Conservation (phyloP, 2,888 invertebrate genomes). For the Tenthredo amoena region DNA sequence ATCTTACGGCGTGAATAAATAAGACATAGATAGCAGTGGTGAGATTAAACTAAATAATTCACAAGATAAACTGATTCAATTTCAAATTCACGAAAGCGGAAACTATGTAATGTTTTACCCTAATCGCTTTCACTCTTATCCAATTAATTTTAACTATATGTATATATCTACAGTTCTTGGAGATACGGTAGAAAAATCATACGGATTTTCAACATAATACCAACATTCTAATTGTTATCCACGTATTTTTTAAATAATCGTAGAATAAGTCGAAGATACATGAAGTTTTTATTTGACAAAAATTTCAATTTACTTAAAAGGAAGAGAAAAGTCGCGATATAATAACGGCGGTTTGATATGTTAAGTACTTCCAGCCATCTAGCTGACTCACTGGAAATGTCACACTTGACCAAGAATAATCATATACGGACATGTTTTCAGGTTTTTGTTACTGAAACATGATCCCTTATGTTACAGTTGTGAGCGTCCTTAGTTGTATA, state of each 20-base stretch:
- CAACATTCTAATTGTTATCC: not conserved
- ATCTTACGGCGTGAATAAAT: not conserved
- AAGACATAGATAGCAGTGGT: not conserved
- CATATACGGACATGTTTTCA: slow-evolving; percentile 35
- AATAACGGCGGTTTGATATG: slow-evolving; percentile 11
- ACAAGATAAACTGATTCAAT: slow-evolving; percentile 26
- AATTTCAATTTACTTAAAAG: not conserved
- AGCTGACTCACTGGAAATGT: slow-evolving; percentile 48
- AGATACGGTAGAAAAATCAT: not conserved
- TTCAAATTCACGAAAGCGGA: slow-evolving; percentile 51
- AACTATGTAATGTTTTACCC: slow-evolving; percentile 35
- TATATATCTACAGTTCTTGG: not conserved
- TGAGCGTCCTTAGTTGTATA: not conserved
- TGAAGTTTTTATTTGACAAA: not conserved
- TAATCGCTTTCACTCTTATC: slow-evolving; percentile 43
- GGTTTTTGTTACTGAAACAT: slow-evolving; percentile 49
- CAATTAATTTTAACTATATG: slow-evolving; percentile 8
- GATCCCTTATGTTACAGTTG: slow-evolving; percentile 12
- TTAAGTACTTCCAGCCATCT: slow-evolving; percentile 17
- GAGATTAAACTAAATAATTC: slow-evolving; percentile 26
- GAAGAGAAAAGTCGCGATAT: not conserved
- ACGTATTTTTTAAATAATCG: not conserved
- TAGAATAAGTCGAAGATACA: no score
- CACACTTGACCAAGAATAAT: slow-evolving; percentile 48
- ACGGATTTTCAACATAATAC: not conserved